These are phyloP conservation scores for Oriolus oriolus DNA, from an alignment of 2,113 vertebrate species.

Conservation along the genomic window DNA sequence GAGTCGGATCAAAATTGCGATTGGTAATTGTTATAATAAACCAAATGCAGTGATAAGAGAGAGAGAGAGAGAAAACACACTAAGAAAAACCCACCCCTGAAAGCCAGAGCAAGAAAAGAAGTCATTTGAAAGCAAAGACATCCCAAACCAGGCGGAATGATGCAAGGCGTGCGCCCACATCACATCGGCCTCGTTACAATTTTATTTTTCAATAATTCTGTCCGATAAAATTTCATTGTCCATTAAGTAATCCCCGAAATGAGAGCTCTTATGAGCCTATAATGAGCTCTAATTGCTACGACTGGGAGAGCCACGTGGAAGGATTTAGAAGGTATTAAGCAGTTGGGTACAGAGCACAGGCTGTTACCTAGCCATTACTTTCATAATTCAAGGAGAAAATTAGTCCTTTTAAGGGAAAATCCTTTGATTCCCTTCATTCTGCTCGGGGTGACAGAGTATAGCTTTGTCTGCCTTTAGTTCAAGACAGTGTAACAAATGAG, in stretches of 20 bases:
- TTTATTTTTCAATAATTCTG: slow-evolving; percentile 96
- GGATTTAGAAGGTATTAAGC: slow-evolving; percentile 99
- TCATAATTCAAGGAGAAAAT: slow-evolving; percentile 99
- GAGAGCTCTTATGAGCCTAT: slow-evolving; percentile 99
- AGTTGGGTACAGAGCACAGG: slow-evolving; percentile 93
- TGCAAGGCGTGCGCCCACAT: slow-evolving; percentile 79
- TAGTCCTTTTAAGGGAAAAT: slow-evolving; percentile 93
- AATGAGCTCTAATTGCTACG: slow-evolving; percentile 99
- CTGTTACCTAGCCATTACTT: slow-evolving; percentile 98
- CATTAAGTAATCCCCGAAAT: slow-evolving; percentile 97
- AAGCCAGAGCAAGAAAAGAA: slow-evolving; percentile 39
- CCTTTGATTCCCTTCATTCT: slow-evolving; percentile 89
- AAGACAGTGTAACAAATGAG: slow-evolving; percentile 76
- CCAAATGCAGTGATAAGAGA: slow-evolving; percentile 64
- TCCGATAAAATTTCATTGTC: slow-evolving; percentile 97
- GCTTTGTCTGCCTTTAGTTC: slow-evolving; percentile 79
- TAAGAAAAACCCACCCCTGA: background rate
- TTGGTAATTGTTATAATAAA: slow-evolving; percentile 89
- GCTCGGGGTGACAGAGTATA: slow-evolving; percentile 79
- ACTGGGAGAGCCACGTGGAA: slow-evolving; percentile 99
- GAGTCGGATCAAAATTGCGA: slow-evolving; percentile 74
- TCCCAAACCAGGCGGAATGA: slow-evolving; percentile 80
- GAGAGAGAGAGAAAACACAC: background rate
- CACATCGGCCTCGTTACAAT: slow-evolving; percentile 78
- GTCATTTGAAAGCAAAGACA: slow-evolving; percentile 59